Percentiles rank a stretch among this genome's conserved stretches.
Conservation (phyloP, 1,140 invertebrate species). For the Cardiocondyla obscurior region DNA sequence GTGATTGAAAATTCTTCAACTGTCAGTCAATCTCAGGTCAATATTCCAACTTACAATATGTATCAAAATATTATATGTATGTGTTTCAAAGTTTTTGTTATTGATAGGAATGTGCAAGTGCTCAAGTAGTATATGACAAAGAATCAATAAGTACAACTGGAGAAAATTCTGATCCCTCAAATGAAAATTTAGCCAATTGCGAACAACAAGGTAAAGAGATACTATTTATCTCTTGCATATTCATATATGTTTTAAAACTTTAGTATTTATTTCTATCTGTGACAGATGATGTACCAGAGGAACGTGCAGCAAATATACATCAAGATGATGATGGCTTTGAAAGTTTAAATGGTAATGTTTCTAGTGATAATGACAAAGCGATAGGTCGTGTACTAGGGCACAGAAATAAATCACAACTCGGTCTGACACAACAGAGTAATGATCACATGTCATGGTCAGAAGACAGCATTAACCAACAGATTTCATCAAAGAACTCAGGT, state of each 20-base stretch:
- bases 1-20: slow-evolving; percentile 73
- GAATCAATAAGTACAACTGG: slow-evolving; percentile 44
- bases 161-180: slow-evolving; percentile 44
- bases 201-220: slow-evolving; percentile 53
- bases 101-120: slow-evolving; percentile 57
- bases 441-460: slow-evolving; percentile 38
- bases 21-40: slow-evolving; percentile 64
- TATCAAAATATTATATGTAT: neutral
- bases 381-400: neutral
- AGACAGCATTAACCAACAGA: slow-evolving; percentile 38
- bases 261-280: slow-evolving; percentile 14
- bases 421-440: slow-evolving; percentile 35
- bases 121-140: slow-evolving; percentile 60
- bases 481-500: slow-evolving; percentile 64
- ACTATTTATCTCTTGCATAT: neutral
- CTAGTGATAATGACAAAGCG: slow-evolving; percentile 87
- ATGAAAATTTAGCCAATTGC: slow-evolving; percentile 50
- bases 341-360: slow-evolving; percentile 92
- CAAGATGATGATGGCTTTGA: slow-evolving; percentile 93
- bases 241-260: neutral
- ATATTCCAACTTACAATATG: neutral
- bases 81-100: neutral
- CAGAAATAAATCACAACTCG: slow-evolving; percentile 22
- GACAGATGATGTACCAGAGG: slow-evolving; percentile 63
- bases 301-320: slow-evolving; percentile 73